Evolutionary conservation across 2,113 vertebrate species (phyloP).

Genomic region (Callospermophilus lateralis): DNA sequence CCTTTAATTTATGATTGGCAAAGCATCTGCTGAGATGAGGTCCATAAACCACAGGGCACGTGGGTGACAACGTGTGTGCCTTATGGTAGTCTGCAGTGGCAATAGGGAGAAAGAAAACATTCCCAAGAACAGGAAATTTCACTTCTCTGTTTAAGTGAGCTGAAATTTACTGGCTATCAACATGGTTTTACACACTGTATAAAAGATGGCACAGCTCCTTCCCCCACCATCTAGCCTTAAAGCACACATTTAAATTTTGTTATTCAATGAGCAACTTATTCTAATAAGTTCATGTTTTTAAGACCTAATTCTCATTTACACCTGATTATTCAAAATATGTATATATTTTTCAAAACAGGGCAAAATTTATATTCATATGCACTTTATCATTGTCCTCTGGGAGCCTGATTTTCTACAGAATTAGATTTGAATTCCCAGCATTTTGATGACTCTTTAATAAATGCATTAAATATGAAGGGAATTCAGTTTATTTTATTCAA

Average conservation of each 20-base stretch:
- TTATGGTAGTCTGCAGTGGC: not conserved
- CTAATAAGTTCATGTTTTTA: not conserved
- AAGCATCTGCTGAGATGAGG: slow-evolving; percentile 81
- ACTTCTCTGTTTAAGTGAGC: not conserved
- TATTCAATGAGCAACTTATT: not conserved
- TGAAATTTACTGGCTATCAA: not conserved
- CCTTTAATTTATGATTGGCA: slow-evolving; percentile 82
- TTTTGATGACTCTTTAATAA: slow-evolving; percentile 42
- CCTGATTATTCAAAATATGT: not conserved
- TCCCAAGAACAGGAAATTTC: not conserved
- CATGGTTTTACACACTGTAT: not conserved
- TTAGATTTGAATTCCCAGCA: not conserved
- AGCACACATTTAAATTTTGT: not conserved
- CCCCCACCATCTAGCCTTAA: not conserved
- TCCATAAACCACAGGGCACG: slow-evolving; percentile 69
- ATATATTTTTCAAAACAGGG: slow-evolving; percentile 28
- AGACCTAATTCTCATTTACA: not conserved
- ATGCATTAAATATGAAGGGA: not conserved
- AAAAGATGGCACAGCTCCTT: not conserved
- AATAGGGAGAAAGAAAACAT: not conserved
- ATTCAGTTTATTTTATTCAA: slow-evolving; percentile 21
- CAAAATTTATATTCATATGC: not conserved
- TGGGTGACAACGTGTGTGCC: not conserved
- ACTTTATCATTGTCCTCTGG: not conserved
- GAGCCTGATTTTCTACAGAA: not conserved